phyloP scores from a whole-genome alignment of 2,888 invertebrate species.

The Acrobasis consociella region DNA sequence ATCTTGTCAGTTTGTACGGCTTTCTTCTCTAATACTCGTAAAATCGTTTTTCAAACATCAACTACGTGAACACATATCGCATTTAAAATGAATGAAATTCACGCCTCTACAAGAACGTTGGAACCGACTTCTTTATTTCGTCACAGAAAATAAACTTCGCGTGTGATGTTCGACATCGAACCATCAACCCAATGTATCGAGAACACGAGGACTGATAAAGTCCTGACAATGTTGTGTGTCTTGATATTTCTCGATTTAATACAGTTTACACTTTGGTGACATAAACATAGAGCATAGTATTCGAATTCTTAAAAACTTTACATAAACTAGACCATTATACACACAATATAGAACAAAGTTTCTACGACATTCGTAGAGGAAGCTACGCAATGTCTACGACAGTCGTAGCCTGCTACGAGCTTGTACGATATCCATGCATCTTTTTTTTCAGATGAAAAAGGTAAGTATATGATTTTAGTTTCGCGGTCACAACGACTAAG shows the following conservation, averaged over 20 bases:
- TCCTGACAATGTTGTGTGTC: background rate
- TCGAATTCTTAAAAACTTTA: too few species aligned
- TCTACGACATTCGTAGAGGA: background rate
- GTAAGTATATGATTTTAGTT: too few species aligned
- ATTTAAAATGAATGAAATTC: slow-evolving; percentile 1
- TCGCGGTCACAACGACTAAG: too few species aligned
- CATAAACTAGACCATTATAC: too few species aligned
- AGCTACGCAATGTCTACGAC: background rate
- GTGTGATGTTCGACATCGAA: background rate
- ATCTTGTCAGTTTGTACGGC: too few species aligned
- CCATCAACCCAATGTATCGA: background rate
- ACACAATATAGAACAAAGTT: too few species aligned
- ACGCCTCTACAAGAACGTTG: background rate
- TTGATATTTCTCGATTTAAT: background rate
- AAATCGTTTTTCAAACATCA: background rate
- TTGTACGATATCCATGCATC: background rate
- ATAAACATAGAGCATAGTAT: too few species aligned
- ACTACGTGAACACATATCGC: background rate
- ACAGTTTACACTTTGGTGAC: background rate
- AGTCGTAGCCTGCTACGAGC: background rate
- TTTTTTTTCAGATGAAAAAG: too few species aligned
- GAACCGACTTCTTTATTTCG: background rate
- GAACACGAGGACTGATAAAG: background rate
- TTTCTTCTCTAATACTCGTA: background rate
- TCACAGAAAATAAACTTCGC: background rate